Conservation (phyloP, 2,113 vertebrate genomes). For the Erpornis zantholeuca region DNA sequence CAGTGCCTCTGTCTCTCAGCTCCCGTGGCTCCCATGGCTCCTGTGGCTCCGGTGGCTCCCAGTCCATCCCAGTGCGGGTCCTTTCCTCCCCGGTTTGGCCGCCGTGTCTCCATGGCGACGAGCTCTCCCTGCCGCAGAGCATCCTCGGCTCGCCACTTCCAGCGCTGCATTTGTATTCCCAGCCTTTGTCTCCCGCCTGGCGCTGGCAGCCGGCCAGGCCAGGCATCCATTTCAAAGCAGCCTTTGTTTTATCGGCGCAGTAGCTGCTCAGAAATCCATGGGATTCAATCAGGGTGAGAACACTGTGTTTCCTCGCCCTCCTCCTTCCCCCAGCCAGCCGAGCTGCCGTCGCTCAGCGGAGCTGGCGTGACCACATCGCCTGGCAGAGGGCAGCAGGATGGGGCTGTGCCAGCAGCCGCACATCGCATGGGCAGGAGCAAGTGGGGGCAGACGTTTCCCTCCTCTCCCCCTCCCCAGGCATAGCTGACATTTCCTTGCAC, state of each 20-base stretch:
- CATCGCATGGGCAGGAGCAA: background rate
- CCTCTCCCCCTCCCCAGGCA: background rate
- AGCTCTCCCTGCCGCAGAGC: slow-evolving; percentile 6
- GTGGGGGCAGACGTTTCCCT: background rate
- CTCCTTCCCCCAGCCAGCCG: background rate
- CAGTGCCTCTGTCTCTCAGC: background rate
- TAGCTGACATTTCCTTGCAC: background rate
- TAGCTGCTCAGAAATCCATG: background rate
- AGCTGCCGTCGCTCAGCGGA: fast-evolving
- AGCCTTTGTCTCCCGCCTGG: slow-evolving; percentile 58
- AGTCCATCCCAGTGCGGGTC: slow-evolving; percentile 13
- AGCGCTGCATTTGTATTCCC: slow-evolving; percentile 41
- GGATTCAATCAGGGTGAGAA: background rate
- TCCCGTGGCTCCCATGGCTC: background rate
- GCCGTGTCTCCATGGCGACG: slow-evolving; percentile 71
- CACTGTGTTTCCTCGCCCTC: background rate
- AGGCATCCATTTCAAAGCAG: slow-evolving; percentile 63
- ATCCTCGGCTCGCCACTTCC: slow-evolving; percentile 19
- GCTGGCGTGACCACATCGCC: background rate
- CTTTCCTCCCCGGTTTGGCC: slow-evolving; percentile 18
- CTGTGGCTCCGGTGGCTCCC: background rate
- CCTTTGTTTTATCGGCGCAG: slow-evolving; percentile 32
- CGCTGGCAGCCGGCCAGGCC: slow-evolving; percentile 56
- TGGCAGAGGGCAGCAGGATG: background rate
- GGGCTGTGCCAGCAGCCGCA: background rate